phyloP scores from a whole-genome alignment of 1,140 invertebrate genomes.

The Musca vetustissima region DNA sequence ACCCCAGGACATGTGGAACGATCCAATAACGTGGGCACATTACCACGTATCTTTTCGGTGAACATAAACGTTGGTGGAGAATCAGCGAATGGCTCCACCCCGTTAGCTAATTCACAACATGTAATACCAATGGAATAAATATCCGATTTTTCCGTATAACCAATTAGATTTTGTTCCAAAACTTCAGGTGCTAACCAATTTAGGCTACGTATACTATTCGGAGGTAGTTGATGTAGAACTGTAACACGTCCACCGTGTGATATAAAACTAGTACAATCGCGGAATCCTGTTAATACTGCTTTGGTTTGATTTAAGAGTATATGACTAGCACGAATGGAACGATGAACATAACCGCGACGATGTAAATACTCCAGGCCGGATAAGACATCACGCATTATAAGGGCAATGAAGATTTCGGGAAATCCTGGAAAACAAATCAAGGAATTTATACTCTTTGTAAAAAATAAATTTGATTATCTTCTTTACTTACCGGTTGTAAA shows the following conservation, averaged over 20 bases:
- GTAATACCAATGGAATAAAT: slow-evolving; percentile 88
- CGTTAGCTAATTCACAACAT: slow-evolving; percentile 87
- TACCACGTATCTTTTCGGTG: slow-evolving; percentile 83
- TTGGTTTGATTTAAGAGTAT: slow-evolving; percentile 61
- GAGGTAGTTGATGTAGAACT: slow-evolving; percentile 74
- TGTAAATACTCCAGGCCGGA: slow-evolving; percentile 82
- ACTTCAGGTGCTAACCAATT: slow-evolving; percentile 91
- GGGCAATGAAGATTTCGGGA: slow-evolving; percentile 77
- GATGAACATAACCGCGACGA: slow-evolving; percentile 81
- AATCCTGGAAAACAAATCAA: slow-evolving; percentile 58
- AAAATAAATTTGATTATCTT: background rate
- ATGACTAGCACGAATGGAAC: slow-evolving; percentile 83
- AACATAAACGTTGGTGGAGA: slow-evolving; percentile 84
- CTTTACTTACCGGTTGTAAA: slow-evolving; percentile 66
- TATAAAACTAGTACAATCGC: slow-evolving; percentile 74
- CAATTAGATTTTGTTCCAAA: slow-evolving; percentile 85
- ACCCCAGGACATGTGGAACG: slow-evolving; percentile 68
- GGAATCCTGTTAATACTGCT: slow-evolving; percentile 69
- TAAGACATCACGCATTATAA: slow-evolving; percentile 78
- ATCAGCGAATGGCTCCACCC: slow-evolving; percentile 81
- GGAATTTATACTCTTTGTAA: background rate
- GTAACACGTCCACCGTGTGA: slow-evolving; percentile 69
- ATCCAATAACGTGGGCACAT: slow-evolving; percentile 76
- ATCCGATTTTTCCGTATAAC: slow-evolving; percentile 87
- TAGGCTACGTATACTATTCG: slow-evolving; percentile 68